Conservation (phyloP, 2,113 vertebrate species). For the Chitala chitala region DNA sequence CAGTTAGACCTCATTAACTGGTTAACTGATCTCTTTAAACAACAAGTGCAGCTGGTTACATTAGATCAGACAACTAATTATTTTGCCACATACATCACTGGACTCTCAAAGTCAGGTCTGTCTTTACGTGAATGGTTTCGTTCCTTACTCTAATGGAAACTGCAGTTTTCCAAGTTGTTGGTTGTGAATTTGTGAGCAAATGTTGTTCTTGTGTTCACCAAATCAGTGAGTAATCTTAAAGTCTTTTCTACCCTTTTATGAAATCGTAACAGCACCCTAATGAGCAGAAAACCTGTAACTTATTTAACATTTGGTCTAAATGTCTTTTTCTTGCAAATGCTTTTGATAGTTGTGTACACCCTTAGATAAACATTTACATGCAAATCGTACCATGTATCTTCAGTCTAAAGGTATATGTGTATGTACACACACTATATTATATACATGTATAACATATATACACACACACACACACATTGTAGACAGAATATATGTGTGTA, state of each 20-base stretch:
- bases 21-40: neutral
- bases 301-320: neutral
- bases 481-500: conserved; percentile 15
- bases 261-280: neutral
- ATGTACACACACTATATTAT: conserved; percentile 20
- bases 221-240: neutral
- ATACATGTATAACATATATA: conserved; percentile 12
- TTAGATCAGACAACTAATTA: too few species aligned
- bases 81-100: too few species aligned
- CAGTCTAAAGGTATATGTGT: neutral
- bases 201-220: neutral
- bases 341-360: neutral
- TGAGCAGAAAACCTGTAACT: neutral
- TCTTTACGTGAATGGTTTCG: too few species aligned
- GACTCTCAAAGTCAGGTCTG: too few species aligned
- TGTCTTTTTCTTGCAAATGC: neutral
- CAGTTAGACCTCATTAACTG: neutral
- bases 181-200: neutral
- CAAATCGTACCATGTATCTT: conserved; percentile 12
- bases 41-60: neutral
- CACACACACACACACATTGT: conserved; percentile 5
- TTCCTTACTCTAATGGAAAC: neutral
- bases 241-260: neutral
- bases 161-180: neutral
- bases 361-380: conserved; percentile 25